phyloP scores from a whole-genome alignment of 2,888 invertebrate genomes.

The Megaustenia siamemsis region DNA sequence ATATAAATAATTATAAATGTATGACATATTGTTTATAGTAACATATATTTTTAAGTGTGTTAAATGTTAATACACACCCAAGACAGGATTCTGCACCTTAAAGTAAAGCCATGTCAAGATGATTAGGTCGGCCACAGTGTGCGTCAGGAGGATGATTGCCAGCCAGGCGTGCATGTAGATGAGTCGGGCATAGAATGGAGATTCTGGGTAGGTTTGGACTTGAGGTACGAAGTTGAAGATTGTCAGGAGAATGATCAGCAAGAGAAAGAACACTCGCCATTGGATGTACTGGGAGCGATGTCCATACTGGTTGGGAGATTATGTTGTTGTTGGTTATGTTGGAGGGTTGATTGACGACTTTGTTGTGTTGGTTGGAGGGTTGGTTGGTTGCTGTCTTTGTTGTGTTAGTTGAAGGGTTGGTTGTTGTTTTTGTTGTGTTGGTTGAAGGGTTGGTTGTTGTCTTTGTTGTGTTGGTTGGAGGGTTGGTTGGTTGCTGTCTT shows the following conservation, averaged over 20 bases:
- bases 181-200: neutral
- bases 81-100: neutral
- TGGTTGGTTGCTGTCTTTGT: too few relatives aligned
- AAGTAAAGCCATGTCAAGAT: neutral
- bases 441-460: too few relatives aligned
- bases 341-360: neutral
- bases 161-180: constrained; percentile 10
- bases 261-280: neutral
- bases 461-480: too few relatives aligned
- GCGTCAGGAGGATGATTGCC: neutral
- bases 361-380: too few relatives aligned
- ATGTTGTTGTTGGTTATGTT: neutral
- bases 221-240: neutral
- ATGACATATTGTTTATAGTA: too few relatives aligned
- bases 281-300: neutral
- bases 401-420: too few relatives aligned
- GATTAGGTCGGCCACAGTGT: neutral
- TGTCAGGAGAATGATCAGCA: neutral
- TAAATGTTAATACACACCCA: constrained; percentile 4
- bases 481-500: too few relatives aligned
- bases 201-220: neutral
- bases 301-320: constrained; percentile 1
- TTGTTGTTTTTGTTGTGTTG: too few relatives aligned
- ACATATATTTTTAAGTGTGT: too few relatives aligned
- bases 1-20: too few relatives aligned